A percentile compares a stretch with the other conserved stretches of the same genome.
Evolutionary conservation across 2,113 vertebrate species (phyloP).

Genomic region (Microcebus ravelobensis): DNA sequence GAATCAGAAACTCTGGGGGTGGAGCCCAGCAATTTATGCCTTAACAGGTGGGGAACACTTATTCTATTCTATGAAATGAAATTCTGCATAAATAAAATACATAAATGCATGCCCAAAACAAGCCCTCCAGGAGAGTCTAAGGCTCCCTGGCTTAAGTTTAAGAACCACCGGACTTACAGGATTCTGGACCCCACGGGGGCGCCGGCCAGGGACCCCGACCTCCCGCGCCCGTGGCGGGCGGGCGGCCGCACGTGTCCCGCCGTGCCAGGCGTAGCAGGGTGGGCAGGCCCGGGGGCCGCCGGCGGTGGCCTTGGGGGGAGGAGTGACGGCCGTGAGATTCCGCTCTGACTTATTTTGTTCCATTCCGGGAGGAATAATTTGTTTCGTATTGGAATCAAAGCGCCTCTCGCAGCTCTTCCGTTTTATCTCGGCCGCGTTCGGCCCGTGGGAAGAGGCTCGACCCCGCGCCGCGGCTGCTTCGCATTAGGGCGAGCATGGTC

Average conservation of each 20-base stretch:
- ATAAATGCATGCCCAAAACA: not conserved
- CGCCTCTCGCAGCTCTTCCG: conserved; percentile 72
- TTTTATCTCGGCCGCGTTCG: conserved; percentile 79
- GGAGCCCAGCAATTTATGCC: no score
- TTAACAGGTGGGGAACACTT: not conserved
- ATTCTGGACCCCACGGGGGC: not conserved
- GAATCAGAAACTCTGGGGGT: not conserved
- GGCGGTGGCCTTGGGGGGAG: conserved; percentile 48
- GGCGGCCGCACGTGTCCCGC: not conserved
- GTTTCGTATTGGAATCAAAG: conserved; percentile 85
- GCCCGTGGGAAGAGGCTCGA: conserved; percentile 80
- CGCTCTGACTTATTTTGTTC: conserved; percentile 72
- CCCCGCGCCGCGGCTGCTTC: conserved; percentile 81
- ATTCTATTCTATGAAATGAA: no score
- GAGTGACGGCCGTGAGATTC: conserved; percentile 79
- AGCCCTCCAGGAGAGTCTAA: not conserved
- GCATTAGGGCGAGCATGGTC: conserved; percentile 80
- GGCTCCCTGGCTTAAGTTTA: not conserved
- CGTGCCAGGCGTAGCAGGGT: not conserved
- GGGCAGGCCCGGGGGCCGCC: not conserved
- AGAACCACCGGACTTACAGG: not conserved
- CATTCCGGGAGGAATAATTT: conserved; percentile 83
- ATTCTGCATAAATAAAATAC: no score
- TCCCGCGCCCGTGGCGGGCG: not conserved
- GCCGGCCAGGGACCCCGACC: not conserved